Evolutionary conservation across 2,797 vertebrate genomes (phyloP).

Genomic region (Pseudochirops cupreus): DNA sequence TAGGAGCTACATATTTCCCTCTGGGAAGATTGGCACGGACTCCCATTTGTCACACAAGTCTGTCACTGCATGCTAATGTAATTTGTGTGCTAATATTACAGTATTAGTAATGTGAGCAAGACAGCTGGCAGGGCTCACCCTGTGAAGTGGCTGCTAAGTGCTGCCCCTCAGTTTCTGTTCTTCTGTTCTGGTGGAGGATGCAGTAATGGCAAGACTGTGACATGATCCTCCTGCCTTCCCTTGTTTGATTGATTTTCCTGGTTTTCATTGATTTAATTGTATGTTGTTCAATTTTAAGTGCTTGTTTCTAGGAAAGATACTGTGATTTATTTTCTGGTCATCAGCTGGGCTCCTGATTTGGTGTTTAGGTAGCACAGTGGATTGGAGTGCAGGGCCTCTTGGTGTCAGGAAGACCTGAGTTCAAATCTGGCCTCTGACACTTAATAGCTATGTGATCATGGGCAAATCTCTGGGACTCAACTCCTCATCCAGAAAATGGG

Average conservation of each 20-base stretch:
- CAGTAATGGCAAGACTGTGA: not conserved
- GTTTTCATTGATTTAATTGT: constrained; percentile 6
- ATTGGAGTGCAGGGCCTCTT: not conserved
- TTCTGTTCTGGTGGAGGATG: not conserved
- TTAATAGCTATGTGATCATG: not conserved
- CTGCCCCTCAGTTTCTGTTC: not conserved
- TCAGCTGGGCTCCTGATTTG: constrained; percentile 3
- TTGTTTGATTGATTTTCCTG: not conserved
- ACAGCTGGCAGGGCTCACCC: not conserved
- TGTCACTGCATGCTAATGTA: rapidly evolving
- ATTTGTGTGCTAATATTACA: not conserved
- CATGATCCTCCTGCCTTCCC: not conserved
- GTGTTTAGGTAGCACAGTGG: not conserved
- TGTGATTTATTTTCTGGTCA: constrained; percentile 47
- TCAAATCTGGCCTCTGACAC: not conserved
- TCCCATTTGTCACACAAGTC: rapidly evolving
- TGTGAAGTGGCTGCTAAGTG: not conserved
- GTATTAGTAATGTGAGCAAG: not conserved
- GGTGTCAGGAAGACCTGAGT: not conserved
- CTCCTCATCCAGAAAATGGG: not conserved
- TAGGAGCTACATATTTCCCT: not conserved
- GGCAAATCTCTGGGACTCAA: not conserved
- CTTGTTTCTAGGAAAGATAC: not conserved
- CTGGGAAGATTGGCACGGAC: not conserved
- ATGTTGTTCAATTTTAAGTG: not conserved